Evolutionary conservation across 2,113 vertebrate genomes (phyloP).

Genomic region (Pterophyllum scalare): DNA sequence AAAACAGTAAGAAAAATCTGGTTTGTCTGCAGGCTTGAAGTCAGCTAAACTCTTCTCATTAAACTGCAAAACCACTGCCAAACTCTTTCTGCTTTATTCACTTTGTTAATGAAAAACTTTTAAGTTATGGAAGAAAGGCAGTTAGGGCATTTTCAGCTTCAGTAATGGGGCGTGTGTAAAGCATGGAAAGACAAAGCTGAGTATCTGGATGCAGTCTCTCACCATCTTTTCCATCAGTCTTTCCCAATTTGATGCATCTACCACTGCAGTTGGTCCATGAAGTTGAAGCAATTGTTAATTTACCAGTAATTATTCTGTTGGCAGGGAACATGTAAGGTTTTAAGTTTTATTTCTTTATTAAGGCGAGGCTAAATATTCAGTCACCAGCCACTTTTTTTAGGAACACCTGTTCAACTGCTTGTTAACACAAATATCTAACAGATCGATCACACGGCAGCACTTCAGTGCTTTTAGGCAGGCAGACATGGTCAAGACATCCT

Average conservation of each 20-base stretch:
- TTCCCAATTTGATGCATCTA: not conserved
- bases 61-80: slow-evolving; percentile 14
- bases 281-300: no score
- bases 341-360: not conserved
- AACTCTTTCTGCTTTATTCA: slow-evolving; percentile 32
- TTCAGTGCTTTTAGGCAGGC: not conserved
- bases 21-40: slow-evolving; percentile 20
- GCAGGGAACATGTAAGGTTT: not conserved
- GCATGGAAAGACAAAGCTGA: not conserved
- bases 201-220: not conserved
- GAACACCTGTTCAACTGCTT: not conserved
- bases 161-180: not conserved
- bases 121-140: not conserved
- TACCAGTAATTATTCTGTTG: not conserved
- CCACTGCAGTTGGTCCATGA: no score
- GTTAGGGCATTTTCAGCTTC: not conserved
- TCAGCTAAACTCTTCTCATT: slow-evolving; percentile 45
- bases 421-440: not conserved
- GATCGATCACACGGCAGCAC: not conserved
- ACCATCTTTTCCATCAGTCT: not conserved
- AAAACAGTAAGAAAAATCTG: slow-evolving; percentile 12
- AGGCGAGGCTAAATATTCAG: not conserved
- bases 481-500: not conserved
- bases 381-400: not conserved
- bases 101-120: slow-evolving; percentile 34